Evolutionary conservation across 2,113 vertebrate species (phyloP).

Genomic region (Cryptoleucopteryx plumbea): DNA sequence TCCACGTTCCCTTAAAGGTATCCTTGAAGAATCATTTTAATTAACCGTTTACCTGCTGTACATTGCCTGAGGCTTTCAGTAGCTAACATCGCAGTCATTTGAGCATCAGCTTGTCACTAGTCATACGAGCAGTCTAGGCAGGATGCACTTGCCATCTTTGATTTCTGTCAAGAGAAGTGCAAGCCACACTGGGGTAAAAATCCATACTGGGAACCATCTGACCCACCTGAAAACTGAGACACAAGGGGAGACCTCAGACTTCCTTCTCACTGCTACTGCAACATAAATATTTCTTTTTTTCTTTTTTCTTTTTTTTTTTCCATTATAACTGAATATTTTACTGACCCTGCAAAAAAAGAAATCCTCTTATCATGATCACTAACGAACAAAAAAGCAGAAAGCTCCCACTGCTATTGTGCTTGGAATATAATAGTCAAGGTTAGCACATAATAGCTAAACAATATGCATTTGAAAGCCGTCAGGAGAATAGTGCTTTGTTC

Average conservation of each 20-base stretch:
- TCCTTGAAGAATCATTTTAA: conserved; percentile 54
- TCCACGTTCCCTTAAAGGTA: conserved; percentile 19
- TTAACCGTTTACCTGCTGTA: conserved; percentile 52
- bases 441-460: conserved; percentile 59
- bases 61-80: conserved; percentile 26
- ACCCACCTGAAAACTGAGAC: background rate
- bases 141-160: conserved; percentile 1
- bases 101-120: conserved; percentile 24
- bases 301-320: background rate
- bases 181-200: conserved; percentile 1
- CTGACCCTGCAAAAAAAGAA: conserved; percentile 3
- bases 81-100: conserved; percentile 33
- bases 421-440: conserved; percentile 60
- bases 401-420: conserved; percentile 51
- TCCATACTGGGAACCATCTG: background rate
- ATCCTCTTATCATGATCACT: conserved; percentile 23
- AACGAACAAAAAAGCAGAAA: conserved; percentile 17
- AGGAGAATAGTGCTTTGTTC: conserved; percentile 61
- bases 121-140: background rate
- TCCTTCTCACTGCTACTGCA: background rate
- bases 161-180: background rate
- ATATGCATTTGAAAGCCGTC: conserved; percentile 61
- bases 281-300: background rate
- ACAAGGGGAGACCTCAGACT: background rate
- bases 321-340: background rate